Conservation (phyloP, 2,113 vertebrate species). For the Epinephelus moara region DNA sequence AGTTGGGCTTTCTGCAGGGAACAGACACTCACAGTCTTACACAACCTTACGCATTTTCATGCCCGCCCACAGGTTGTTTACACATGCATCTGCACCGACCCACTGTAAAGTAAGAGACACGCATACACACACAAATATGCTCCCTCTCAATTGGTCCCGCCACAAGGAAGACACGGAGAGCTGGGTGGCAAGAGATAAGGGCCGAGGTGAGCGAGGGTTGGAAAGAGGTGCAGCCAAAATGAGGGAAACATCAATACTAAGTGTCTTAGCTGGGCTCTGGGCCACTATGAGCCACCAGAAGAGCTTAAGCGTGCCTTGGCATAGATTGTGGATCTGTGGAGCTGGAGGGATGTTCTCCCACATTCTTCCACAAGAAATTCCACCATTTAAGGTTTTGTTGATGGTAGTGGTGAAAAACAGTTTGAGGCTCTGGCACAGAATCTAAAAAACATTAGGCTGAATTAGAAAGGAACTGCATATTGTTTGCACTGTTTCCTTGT, state of each 20-base stretch:
- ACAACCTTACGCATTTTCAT: conserved; percentile 52
- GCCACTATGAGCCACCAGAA: conserved; percentile 55
- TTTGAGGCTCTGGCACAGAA: conserved; percentile 35
- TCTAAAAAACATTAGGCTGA: conserved; percentile 23
- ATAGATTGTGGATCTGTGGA: conserved; percentile 48
- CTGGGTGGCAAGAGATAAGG: conserved; percentile 73
- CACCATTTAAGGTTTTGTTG: conserved; percentile 34
- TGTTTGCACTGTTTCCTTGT: conserved; percentile 14
- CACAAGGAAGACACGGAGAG: conserved; percentile 51
- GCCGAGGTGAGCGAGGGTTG: conserved; percentile 52
- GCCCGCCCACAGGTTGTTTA: conserved; percentile 72
- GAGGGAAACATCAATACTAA: conserved; percentile 64
- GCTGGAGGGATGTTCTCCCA: conserved; percentile 43
- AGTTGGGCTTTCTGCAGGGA: conserved; percentile 77
- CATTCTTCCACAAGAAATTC: conserved; percentile 56
- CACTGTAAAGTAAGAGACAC: conserved; percentile 38
- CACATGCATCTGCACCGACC: conserved; percentile 63
- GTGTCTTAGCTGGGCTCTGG: conserved; percentile 64
- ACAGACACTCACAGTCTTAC: conserved; percentile 73
- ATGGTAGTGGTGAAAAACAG: conserved; percentile 28
- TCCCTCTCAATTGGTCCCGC: conserved; percentile 33
- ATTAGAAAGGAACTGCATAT: neutral
- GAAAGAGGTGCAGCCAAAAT: conserved; percentile 50
- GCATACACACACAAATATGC: conserved; percentile 23
- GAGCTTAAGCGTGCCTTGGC: conserved; percentile 67